Evolutionary conservation across 2,888 invertebrate genomes (phyloP), one percentile per base, ranked within the genome.

Genomic region (Elmis aenea): DNA sequence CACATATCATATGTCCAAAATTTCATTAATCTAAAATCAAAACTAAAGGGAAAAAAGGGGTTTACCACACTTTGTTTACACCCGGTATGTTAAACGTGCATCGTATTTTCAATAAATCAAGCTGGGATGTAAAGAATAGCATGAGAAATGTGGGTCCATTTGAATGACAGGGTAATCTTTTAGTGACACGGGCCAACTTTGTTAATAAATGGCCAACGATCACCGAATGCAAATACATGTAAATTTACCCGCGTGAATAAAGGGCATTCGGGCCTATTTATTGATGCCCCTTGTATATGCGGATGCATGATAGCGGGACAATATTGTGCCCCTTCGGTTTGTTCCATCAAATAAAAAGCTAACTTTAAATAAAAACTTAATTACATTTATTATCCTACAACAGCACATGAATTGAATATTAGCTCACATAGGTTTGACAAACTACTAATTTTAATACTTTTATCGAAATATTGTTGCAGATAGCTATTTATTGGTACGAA

Each of bases 121-220:
- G n/a, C n/a, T n/a, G n/a, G n/a, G n/a, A n/a, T n/a, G n/a, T n/a
- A 41, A 41, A 41, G 36, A 37, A 37, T 41, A 16, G 32, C 25
- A 42, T 58, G 55, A 59, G 58, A 60, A 58, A 59, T 58, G 58
- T 55, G 53, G 57, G 54, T 55, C 52, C 52, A 57, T 59, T 60
- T 63, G 64, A 63, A 53, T 61, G 66, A 64, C 66, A 62, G 62
- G 26, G 55, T 66, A 66, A 66, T 65, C 66, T 60, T 62, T 64
- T 59, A 62, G 57, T 64, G 65, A 64, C 64, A 63, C 57, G 55
- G 37, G 51, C 59, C 60, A 58, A 58, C 57, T 59, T 60, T 57
- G 61, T 59, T 63, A 63, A 66, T 66, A 66, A 66, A 66, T 64
- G 64, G 59, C 62, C 63, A 58, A 50, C 57, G 62, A 62, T 62